These are phyloP conservation scores for Ophiodon elongatus DNA, from an alignment of 2,113 vertebrate genomes.

Conservation along the genomic window DNA sequence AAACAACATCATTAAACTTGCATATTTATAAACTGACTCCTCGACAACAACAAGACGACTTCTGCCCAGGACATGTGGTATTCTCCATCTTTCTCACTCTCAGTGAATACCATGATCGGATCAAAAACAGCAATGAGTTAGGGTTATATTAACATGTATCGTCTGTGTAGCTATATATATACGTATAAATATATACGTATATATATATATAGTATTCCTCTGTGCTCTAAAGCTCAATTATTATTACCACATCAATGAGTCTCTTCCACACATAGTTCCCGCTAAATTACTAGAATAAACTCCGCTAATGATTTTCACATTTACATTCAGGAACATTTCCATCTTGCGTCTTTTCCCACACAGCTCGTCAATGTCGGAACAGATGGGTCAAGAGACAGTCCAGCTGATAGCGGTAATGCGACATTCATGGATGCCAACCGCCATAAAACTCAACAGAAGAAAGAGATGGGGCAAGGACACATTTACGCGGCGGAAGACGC, in stretches of 20 bases:
- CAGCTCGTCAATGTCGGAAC: neutral
- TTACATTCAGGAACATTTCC: too few species aligned
- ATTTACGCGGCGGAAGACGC: too few species aligned
- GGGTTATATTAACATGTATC: too few species aligned
- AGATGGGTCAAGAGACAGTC: too few species aligned
- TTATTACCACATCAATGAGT: neutral
- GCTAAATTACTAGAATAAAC: neutral
- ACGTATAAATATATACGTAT: neutral
- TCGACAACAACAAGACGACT: neutral
- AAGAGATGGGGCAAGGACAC: too few species aligned
- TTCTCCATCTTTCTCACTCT: neutral
- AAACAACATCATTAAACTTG: neutral
- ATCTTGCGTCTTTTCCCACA: neutral
- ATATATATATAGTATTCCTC: neutral
- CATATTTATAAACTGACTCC: conserved; percentile 7
- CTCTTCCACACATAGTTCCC: too few species aligned
- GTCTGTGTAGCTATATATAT: too few species aligned
- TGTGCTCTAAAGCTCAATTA: neutral
- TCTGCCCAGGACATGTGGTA: neutral
- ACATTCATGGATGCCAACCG: too few species aligned
- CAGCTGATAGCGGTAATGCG: too few species aligned
- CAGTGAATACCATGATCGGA: neutral
- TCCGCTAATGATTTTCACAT: neutral
- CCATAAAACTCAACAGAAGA: too few species aligned
- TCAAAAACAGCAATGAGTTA: neutral